These are phyloP conservation scores for Helobdella robusta DNA, from an alignment of 2,888 invertebrate genomes.

Conservation along the genomic window DNA sequence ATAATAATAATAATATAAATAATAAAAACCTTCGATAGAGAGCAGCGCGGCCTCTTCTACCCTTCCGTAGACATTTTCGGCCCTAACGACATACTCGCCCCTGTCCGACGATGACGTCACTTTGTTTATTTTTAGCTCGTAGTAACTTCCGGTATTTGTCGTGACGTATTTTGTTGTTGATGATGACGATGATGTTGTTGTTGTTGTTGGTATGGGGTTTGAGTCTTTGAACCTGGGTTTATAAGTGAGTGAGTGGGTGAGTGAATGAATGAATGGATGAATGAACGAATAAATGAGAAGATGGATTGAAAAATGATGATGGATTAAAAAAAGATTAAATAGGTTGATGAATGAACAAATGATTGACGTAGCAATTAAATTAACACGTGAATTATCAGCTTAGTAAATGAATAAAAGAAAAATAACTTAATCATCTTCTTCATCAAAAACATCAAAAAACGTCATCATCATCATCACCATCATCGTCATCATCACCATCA, in stretches of 20 bases:
- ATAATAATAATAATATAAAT: neutral
- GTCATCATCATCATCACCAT: conserved; percentile 14
- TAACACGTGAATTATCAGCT: no score
- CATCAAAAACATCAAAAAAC: conserved; percentile 18
- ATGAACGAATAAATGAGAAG: no score
- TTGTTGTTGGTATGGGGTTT: no score
- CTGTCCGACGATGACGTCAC: neutral
- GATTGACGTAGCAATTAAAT: no score
- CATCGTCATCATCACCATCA: conserved; percentile 15
- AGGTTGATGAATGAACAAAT: no score
- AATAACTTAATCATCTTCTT: conserved; percentile 19
- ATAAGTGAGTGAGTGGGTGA: neutral
- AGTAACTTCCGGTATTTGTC: neutral
- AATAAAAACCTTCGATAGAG: neutral
- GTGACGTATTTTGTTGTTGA: neutral
- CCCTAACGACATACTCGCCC: conserved; percentile 9
- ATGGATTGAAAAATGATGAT: no score
- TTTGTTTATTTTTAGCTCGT: neutral
- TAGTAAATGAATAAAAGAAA: no score
- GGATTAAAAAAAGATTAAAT: no score
- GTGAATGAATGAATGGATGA: no score
- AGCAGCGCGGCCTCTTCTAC: conserved; percentile 17
- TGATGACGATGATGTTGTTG: no score
- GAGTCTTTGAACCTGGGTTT: conserved; percentile 10
- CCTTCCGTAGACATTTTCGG: conserved; percentile 8